Evolutionary conservation across 2,888 invertebrate genomes (phyloP), one percentile per base, ranked within the genome.

Genomic region (Tinea semifulvella): DNA sequence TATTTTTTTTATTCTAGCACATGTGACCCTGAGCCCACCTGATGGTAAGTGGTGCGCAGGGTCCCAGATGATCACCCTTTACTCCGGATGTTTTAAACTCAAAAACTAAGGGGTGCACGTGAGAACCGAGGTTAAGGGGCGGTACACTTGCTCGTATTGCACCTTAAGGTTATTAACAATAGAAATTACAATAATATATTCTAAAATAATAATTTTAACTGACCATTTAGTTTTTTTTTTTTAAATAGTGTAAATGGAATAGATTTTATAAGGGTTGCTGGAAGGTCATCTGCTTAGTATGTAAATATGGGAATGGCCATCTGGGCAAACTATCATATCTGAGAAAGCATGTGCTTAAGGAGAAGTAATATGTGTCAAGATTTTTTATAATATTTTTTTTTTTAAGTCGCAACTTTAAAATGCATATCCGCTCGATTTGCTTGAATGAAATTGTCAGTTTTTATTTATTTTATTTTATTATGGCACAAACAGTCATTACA

Each of bases 71-170:
- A n/a, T n/a, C n/a, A n/a, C n/a, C n/a, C n/a, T n/a, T 2, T 11
- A 22, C 65, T 61, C 59, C 64, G 69, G 69, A 67, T 68, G 71
- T 64, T 63, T 65, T 59, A 71, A 68, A 75, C 73, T 71, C 64
- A 70, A 71, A 75, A 75, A 71, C 66, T 5, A 22, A 68, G 68
- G 73, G 77, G 76, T 68, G 65, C 63, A 70, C 73, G 75, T 74
- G 80, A 74, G 79, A 80, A 76, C 65, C 56, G 60, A 64, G 68
- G 59, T 61, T 63, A 58, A 64, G 68, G 71, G 72, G 72, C 68
- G 68, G 65, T 60, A 59, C 79, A 79, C 77, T 77, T 77, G 77
- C 63, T 72, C 64, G 51, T 48, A 51, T 69, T 68, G 74, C 79
- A 79, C 77, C 73, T 76, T 70, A 66, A 13, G 8, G 11, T 11